Base-by-base conservation (phyloP, 2,888 invertebrate species). In the Noctua janthe region DNA sequence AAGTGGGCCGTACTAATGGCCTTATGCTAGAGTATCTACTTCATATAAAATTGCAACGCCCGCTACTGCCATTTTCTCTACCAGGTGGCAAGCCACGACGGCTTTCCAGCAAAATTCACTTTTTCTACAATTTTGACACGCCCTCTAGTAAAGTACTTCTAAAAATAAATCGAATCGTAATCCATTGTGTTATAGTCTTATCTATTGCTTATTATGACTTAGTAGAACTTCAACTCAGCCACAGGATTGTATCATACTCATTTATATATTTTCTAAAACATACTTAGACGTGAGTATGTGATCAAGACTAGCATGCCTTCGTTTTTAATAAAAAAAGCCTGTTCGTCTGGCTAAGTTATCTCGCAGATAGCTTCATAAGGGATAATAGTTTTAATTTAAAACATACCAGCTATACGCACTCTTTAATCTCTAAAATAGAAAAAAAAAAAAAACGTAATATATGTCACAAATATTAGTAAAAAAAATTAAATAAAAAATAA, bases 141-240 rank as follows among this genome's bases (percentile, higher is more conserved):
- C 13, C 2, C 17, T 17, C 49, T 6, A 35, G 35, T 23, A 35
- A 49, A 71, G 2, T 51, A 74, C 10, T 43, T n/a, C 20, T 56
- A 23, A 47, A 56, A 35, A 75, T 23, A 76, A 59, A 76, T 56
- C 56, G 39, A 23, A 29, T 51, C 51, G 10, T 47, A 43, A 47
- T 47, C n/a, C 20, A 20, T 47, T 79, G 4, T 79, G 11, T 43
- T 7, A 35, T 43, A 79, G 73, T 79, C 35, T 35, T 81, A 62
- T 43, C 51, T 54, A 47, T 81, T 72, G 71, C 51, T 62, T 51
- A 71, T n/a, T 67, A 56, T 49, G 66, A 67, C 47, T 47, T 35
- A 67, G 54, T 67, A 66, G n/a, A 7, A 47, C 23, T 66, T 39
- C 43, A 43, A 67, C 15, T 47, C n/a, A n/a, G n/a, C 47, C 3